A percentile compares a stretch with the other conserved stretches of the same genome.
Conservation (phyloP, 1,140 invertebrate species). For the Dreissena rostriformis region DNA sequence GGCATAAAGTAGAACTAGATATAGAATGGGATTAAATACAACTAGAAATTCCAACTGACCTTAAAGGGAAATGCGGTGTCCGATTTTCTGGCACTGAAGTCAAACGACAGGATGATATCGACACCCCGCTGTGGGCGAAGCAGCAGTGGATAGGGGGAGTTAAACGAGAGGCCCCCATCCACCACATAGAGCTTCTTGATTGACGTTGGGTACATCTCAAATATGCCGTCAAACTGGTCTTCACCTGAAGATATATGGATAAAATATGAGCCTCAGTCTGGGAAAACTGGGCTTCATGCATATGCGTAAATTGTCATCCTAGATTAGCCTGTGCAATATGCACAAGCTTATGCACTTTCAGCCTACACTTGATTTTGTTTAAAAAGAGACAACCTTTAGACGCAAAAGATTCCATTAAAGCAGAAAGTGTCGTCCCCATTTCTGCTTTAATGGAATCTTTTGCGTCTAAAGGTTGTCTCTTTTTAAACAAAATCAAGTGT, state of each 20-base stretch:
- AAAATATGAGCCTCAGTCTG: no score
- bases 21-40: background rate
- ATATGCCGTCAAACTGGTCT: slow-evolving; percentile 78
- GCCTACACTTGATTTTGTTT: no score
- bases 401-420: no score
- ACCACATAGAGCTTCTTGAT: slow-evolving; percentile 82
- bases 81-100: slow-evolving; percentile 81
- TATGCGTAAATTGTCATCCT: no score
- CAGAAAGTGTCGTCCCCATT: no score
- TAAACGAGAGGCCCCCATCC: slow-evolving; percentile 83
- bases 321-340: no score
- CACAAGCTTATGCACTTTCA: no score
- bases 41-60: slow-evolving; percentile 64
- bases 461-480: no score
- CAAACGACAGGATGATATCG: slow-evolving; percentile 82
- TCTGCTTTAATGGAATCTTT: no score
- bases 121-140: slow-evolving; percentile 82
- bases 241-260: slow-evolving; percentile 4
- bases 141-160: slow-evolving; percentile 82
- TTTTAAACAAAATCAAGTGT: no score
- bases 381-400: background rate
- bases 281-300: no score
- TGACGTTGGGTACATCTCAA: slow-evolving; percentile 79
- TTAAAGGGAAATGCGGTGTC: slow-evolving; percentile 82
- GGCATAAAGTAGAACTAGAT: no score